A percentile compares a stretch with the other conserved stretches of the same genome.
These are phyloP conservation scores for Bombus consobrinus DNA, from an alignment of 1,140 invertebrate genomes.

Conservation along the genomic window DNA sequence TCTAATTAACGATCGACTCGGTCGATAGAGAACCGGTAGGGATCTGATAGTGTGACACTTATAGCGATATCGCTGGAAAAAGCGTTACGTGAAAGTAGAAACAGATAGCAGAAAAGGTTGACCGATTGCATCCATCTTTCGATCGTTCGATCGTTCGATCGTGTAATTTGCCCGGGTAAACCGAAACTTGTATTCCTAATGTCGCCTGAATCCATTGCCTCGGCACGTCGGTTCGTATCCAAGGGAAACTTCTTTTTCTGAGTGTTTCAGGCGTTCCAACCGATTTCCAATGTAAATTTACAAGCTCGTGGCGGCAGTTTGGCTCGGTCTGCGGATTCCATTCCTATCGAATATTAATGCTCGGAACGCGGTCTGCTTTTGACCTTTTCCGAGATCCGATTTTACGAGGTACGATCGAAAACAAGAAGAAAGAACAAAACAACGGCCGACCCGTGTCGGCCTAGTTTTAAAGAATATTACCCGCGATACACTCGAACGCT, in stretches of 20 bases:
- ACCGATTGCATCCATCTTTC: neutral
- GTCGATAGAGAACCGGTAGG: neutral
- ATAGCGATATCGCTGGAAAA: rapidly evolving
- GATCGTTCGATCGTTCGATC: neutral
- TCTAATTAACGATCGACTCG: neutral
- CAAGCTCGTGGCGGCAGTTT: slow-evolving; percentile 43
- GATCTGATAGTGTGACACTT: too few species aligned
- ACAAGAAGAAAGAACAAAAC: slow-evolving; percentile 12
- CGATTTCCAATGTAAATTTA: slow-evolving; percentile 59
- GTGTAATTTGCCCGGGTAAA: neutral
- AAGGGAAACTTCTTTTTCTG: slow-evolving; percentile 23
- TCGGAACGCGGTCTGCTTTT: slow-evolving; percentile 35
- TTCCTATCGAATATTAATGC: slow-evolving; percentile 59
- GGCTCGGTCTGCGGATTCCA: slow-evolving; percentile 48
- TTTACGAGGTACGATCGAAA: slow-evolving; percentile 26
- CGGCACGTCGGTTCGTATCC: neutral
- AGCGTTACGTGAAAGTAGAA: neutral
- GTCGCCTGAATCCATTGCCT: neutral
- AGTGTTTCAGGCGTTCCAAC: slow-evolving; percentile 22
- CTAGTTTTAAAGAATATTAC: neutral
- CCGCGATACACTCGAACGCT: neutral
- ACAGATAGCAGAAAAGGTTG: neutral
- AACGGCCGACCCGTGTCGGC: neutral
- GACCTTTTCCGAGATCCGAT: slow-evolving; percentile 37
- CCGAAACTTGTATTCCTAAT: neutral